Conservation (phyloP, 2,888 invertebrate species). For the Sesia bembeciformis region DNA sequence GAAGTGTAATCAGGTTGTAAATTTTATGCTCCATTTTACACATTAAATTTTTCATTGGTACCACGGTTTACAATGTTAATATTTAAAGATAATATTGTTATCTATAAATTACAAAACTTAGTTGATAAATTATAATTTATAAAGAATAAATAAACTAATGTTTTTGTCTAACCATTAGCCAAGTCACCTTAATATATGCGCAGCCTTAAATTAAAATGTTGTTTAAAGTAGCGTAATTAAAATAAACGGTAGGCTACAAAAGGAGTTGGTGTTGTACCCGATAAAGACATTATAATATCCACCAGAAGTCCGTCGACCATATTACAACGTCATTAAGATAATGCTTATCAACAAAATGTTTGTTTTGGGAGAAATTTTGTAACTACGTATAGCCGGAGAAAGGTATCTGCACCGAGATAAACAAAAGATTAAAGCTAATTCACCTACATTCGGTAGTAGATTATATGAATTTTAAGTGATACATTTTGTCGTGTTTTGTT, state of each 20-base stretch:
- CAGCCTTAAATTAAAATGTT: too few relatives aligned
- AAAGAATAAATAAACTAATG: too few relatives aligned
- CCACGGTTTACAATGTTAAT: too few relatives aligned
- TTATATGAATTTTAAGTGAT: constrained; percentile 44
- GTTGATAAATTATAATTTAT: too few relatives aligned
- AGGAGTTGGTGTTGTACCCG: not conserved
- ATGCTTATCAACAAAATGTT: constrained; percentile 43
- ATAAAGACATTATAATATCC: not conserved
- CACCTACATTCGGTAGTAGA: constrained; percentile 52
- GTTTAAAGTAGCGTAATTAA: not conserved
- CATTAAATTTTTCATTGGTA: too few relatives aligned
- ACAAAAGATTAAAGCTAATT: constrained; percentile 37
- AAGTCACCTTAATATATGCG: too few relatives aligned
- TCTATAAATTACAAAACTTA: too few relatives aligned
- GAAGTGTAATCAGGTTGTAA: too few relatives aligned
- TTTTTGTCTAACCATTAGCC: too few relatives aligned
- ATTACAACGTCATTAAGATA: constrained; percentile 55
- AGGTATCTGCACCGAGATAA: constrained; percentile 40
- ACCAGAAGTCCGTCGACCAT: constrained; percentile 12
- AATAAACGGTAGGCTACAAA: not conserved
- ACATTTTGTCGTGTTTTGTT: constrained; percentile 33
- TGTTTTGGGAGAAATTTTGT: constrained; percentile 41
- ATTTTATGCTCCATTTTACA: too few relatives aligned
- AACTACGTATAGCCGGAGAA: constrained; percentile 26
- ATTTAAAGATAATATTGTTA: too few relatives aligned